These are phyloP conservation scores for Cottoperca gobio DNA, from an alignment of 2,797 vertebrate species.

Conservation along the genomic window DNA sequence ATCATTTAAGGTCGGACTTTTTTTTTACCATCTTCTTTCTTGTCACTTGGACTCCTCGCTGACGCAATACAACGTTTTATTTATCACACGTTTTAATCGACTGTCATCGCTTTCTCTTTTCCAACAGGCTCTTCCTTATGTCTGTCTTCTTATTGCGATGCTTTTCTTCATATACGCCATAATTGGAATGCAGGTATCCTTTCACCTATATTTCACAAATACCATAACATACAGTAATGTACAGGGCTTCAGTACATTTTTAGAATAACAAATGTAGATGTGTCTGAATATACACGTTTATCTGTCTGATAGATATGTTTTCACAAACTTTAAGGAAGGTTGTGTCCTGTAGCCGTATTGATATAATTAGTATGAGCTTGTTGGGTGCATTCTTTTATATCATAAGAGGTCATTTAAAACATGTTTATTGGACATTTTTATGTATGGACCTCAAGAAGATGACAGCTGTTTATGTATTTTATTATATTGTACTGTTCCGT, in stretches of 20 bases:
- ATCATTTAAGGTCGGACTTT: constrained; percentile 92
- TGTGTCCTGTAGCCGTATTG: not conserved
- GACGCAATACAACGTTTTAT: not conserved
- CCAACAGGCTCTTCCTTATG: constrained; percentile 96
- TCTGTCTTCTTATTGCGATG: constrained; percentile 98
- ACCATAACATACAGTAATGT: not conserved
- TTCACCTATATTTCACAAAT: not conserved
- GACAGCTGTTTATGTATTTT: not conserved
- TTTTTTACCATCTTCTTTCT: not conserved
- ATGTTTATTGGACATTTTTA: not conserved
- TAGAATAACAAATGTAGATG: not conserved
- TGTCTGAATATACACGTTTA: not conserved
- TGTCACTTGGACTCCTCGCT: not conserved
- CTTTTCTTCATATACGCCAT: constrained; percentile 99
- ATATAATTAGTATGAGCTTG: not conserved
- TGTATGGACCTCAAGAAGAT: not conserved
- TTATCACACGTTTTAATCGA: not conserved
- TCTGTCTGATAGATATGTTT: too few species aligned
- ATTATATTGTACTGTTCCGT: not conserved
- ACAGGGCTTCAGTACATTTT: not conserved
- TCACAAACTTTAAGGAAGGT: too few species aligned
- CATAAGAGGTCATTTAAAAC: not conserved
- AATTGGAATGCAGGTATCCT: constrained; percentile 97
- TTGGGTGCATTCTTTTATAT: not conserved
- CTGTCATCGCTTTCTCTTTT: constrained; percentile 57